Conservation (phyloP, 2,113 vertebrate species). For the Tyto alba region DNA sequence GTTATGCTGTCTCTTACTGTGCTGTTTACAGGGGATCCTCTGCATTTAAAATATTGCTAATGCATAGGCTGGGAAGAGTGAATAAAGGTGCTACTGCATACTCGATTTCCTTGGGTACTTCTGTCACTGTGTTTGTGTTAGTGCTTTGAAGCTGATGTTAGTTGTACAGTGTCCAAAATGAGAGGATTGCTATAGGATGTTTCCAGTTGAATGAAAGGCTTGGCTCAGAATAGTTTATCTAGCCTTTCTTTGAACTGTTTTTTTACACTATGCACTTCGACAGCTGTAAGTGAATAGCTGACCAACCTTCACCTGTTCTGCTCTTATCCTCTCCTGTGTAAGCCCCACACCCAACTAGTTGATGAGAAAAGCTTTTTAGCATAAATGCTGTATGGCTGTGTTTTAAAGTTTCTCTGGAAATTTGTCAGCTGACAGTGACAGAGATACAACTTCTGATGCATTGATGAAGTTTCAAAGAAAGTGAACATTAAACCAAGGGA, state of each 20-base stretch:
- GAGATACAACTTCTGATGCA: not conserved
- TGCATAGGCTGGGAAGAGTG: not conserved
- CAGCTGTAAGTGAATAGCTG: not conserved
- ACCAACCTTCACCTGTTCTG: not conserved
- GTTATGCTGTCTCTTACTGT: not conserved
- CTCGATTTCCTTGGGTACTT: not conserved
- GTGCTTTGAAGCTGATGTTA: not conserved
- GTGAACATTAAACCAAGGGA: not conserved
- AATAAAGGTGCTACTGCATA: accelerated
- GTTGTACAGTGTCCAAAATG: not conserved
- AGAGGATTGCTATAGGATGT: not conserved
- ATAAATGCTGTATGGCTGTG: accelerated
- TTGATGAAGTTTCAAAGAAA: not conserved
- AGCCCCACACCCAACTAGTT: not conserved
- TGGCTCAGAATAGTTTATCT: not conserved
- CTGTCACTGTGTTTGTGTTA: not conserved
- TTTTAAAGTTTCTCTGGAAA: not conserved
- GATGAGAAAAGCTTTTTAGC: not conserved
- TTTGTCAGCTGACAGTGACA: accelerated
- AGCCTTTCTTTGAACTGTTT: not conserved
- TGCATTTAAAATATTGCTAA: accelerated
- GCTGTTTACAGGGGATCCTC: not conserved
- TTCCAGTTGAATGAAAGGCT: not conserved
- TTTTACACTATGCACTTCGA: not conserved
- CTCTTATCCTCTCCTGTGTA: not conserved